phyloP scores from a whole-genome alignment of 1,140 invertebrate species.

The Asobara japonica region DNA sequence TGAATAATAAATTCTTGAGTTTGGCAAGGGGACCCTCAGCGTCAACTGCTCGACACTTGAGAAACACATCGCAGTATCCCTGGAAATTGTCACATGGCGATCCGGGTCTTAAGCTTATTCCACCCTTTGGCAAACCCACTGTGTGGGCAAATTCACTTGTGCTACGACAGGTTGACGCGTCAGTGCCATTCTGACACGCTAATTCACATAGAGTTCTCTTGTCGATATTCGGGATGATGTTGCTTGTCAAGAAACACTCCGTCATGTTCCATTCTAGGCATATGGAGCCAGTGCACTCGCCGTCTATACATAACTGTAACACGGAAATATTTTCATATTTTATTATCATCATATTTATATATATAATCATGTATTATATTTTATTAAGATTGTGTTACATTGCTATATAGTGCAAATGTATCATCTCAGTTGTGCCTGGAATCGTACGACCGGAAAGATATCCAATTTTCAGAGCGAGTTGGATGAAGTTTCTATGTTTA shows the following conservation, averaged over 20 bases:
- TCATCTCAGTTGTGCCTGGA: too few species aligned
- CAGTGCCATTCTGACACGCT: constrained; percentile 90
- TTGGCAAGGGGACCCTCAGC: constrained; percentile 96
- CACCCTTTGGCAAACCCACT: constrained; percentile 82
- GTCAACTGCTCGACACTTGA: constrained; percentile 96
- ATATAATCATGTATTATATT: too few species aligned
- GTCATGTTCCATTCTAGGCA: constrained; percentile 94
- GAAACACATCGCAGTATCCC: constrained; percentile 98
- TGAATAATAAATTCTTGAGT: constrained; percentile 96
- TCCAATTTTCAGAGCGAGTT: too few species aligned
- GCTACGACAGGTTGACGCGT: constrained; percentile 81
- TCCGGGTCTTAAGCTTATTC: constrained; percentile 89
- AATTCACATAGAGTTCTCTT: constrained; percentile 93
- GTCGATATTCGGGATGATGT: constrained; percentile 82
- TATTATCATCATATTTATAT: too few species aligned
- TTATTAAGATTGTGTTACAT: too few species aligned
- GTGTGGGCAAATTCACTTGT: constrained; percentile 83
- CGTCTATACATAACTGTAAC: constrained; percentile 88
- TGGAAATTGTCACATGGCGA: constrained; percentile 99
- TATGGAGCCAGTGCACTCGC: constrained; percentile 95
- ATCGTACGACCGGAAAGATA: too few species aligned
- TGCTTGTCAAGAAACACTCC: constrained; percentile 95
- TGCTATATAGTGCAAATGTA: too few species aligned
- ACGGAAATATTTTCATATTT: too few species aligned
- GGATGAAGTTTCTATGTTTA: too few species aligned